A percentile compares a stretch with the other conserved stretches of the same genome.
Conservation (phyloP, 2,888 invertebrate species). For the Coleophora flavipennella region DNA sequence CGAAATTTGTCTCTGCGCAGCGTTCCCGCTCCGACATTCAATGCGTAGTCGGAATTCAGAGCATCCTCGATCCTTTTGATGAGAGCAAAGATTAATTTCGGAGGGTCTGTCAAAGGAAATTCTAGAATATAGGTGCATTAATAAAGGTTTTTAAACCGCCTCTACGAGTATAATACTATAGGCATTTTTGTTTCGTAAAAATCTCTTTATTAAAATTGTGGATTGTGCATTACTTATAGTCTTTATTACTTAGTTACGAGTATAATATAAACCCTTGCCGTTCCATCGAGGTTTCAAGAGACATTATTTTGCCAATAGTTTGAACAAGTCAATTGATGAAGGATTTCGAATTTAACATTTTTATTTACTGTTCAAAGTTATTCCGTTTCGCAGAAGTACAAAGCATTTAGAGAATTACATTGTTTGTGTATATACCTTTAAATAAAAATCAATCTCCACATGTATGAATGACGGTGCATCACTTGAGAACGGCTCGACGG, state of each 20-base stretch:
- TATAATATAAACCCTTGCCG: constrained; percentile 49
- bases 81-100: constrained; percentile 66
- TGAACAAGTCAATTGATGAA: too few relatives aligned
- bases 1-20: constrained; percentile 39
- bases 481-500: too few relatives aligned
- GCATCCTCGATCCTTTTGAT: constrained; percentile 62
- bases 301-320: constrained; percentile 18
- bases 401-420: too few relatives aligned
- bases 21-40: constrained; percentile 31
- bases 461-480: too few relatives aligned
- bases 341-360: too few relatives aligned
- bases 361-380: too few relatives aligned
- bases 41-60: constrained; percentile 51
- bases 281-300: constrained; percentile 31
- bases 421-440: too few relatives aligned
- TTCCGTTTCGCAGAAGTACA: too few relatives aligned
- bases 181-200: constrained; percentile 51
- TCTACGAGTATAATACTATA: constrained; percentile 22
- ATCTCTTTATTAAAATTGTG: constrained; percentile 67
- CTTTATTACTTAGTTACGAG: constrained; percentile 53
- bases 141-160: constrained; percentile 54
- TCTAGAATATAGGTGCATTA: constrained; percentile 70
- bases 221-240: constrained; percentile 49
- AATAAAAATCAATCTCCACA: too few relatives aligned
- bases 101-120: constrained; percentile 62